Base-by-base conservation (phyloP, 92 coral and sea anemone genomes). In the Epizoanthus illoricatus region DNA sequence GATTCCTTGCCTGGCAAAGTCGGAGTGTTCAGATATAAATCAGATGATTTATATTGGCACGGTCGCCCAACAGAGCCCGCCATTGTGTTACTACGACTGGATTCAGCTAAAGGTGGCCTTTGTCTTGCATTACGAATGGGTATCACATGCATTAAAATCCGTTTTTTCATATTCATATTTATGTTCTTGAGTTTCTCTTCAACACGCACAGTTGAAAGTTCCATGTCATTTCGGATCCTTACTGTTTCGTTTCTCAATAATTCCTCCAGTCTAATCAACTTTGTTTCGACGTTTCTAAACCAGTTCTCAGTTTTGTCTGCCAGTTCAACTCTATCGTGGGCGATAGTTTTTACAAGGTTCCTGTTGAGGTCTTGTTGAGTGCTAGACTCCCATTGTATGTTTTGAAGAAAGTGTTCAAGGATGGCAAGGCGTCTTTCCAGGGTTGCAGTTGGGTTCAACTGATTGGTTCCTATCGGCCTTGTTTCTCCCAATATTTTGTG, bases 91-190 rank as follows among this genome's bases (percentile, higher is more conserved):
- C 65, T 54, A 64, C 72, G 47, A 16, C 6, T 56, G 39, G 65
- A 15, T 12, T 21, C 59, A 5, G n/a, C 19, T 4, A 17, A 41
- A 42, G 19, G 33, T 0, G 5, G 2, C n/a, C 41, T 17, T 8
- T 78, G 54, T 49, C 47, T 39, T 3, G 21, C 28, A 62, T 20
- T 78, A 9, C 16, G 59, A 20, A 47, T 21, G 2, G 82, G 71
- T 3, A 62, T 36, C 13, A 71, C 82, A 21, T 62, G 82, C 71
- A 78, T 16, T 42, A 59, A 59, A 52, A 78, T 45, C 57, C 65
- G 42, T 41, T 78, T 78, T 49, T 78, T 78, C 58, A 63, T 43
- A 63, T 42, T 59, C 19, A n/a, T 63, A 61, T 78, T 78, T 39
- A 42, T 43, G 42, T 63, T 59, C 19, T n/a, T 63, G 23, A 78